Conservation (phyloP, 1,140 invertebrate genomes). For the Drosophila nasuta region DNA sequence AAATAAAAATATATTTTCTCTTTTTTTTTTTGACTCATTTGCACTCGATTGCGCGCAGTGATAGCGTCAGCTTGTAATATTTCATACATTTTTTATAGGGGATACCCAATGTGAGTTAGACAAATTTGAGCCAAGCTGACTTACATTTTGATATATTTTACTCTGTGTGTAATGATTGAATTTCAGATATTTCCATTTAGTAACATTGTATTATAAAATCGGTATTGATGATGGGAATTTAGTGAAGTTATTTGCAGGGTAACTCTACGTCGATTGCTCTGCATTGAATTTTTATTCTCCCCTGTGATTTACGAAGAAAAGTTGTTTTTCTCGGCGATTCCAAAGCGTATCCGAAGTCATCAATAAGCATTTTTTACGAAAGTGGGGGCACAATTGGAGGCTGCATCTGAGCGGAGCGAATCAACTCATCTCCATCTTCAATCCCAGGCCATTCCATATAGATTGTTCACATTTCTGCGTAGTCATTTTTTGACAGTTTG, state of each 20-base stretch:
- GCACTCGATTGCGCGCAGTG: conserved; percentile 48
- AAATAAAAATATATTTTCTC: background rate
- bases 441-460: background rate
- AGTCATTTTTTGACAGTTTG: conserved; percentile 51
- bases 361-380: conserved; percentile 28
- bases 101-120: background rate
- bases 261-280: background rate
- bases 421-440: conserved; percentile 14
- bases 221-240: background rate
- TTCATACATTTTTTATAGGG: conserved; percentile 2
- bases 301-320: conserved; percentile 12
- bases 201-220: background rate
- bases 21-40: conserved; percentile 47
- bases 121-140: too few species aligned
- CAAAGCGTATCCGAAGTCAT: conserved; percentile 29
- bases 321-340: conserved; percentile 11
- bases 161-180: background rate
- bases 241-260: background rate
- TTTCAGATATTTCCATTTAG: background rate
- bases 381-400: background rate
- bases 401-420: conserved; percentile 17
- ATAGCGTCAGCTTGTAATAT: conserved; percentile 52
- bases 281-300: background rate
- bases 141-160: too few species aligned
- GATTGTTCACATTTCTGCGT: conserved; percentile 35